phyloP scores from a whole-genome alignment of 1,140 invertebrate species.

The Diprion similis region DNA sequence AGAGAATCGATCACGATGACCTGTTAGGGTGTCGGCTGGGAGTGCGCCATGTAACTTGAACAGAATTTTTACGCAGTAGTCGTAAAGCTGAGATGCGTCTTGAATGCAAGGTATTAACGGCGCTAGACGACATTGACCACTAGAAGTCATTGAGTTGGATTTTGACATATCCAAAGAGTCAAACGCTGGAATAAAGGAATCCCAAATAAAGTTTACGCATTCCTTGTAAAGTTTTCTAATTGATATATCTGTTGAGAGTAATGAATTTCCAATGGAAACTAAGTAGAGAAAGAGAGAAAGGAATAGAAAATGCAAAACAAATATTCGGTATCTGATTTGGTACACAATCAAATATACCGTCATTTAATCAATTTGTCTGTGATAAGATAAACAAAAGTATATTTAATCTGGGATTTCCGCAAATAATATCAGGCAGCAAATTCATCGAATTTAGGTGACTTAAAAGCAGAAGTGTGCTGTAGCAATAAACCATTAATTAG shows the following conservation, averaged over 20 bases:
- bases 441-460: too few species aligned
- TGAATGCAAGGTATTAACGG: constrained; percentile 98
- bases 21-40: constrained; percentile 87
- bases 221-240: too few species aligned
- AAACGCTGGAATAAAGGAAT: constrained; percentile 76
- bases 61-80: constrained; percentile 94
- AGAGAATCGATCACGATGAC: constrained; percentile 90
- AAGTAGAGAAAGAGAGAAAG: constrained; percentile 6
- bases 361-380: too few species aligned
- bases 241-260: background rate
- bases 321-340: too few species aligned
- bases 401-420: too few species aligned
- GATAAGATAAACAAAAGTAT: too few species aligned
- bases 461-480: too few species aligned
- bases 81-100: constrained; percentile 95
- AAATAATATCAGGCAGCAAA: too few species aligned
- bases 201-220: background rate
- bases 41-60: constrained; percentile 93
- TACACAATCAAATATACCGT: too few species aligned
- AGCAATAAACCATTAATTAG: too few species aligned
- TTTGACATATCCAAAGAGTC: constrained; percentile 91
- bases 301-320: too few species aligned
- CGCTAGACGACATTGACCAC: constrained; percentile 94
- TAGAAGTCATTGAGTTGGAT: constrained; percentile 96
- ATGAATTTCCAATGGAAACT: background rate